Conservation (phyloP, 2,797 vertebrate species). For the Siniperca undulata region DNA sequence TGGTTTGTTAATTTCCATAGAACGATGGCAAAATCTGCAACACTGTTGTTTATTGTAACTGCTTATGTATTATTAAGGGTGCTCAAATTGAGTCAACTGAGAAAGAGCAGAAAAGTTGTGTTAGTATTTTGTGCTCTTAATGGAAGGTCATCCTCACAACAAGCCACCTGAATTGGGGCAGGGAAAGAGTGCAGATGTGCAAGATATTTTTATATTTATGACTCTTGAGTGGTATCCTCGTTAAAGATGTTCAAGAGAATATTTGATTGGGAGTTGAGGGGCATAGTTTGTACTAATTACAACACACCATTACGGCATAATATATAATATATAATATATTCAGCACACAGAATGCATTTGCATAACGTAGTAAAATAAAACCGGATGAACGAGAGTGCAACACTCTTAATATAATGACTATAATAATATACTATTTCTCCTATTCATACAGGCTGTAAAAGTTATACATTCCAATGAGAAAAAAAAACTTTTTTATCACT, state of each 20-base stretch:
- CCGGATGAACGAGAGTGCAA: background rate
- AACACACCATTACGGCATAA: constrained; percentile 3
- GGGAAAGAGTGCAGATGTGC: background rate
- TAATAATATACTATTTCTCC: constrained; percentile 1
- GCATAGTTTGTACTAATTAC: constrained; percentile 35
- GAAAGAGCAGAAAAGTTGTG: background rate
- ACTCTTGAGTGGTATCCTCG: constrained; percentile 16
- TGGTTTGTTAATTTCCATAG: background rate
- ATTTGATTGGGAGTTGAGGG: constrained; percentile 36
- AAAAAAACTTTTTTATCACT: background rate
- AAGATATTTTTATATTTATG: constrained; percentile 24
- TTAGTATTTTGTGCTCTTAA: background rate
- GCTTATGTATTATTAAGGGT: background rate
- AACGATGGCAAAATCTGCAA: background rate
- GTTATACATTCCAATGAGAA: background rate
- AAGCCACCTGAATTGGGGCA: constrained; percentile 17
- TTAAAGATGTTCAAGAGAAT: constrained; percentile 50
- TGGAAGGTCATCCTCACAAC: background rate
- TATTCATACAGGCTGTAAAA: background rate
- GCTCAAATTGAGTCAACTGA: constrained; percentile 9
- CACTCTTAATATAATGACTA: background rate
- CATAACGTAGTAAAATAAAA: constrained; percentile 30
- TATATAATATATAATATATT: background rate
- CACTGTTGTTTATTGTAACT: background rate
- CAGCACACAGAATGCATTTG: background rate